These are phyloP conservation scores for Pristiophorus japonicus DNA, from an alignment of 2,113 vertebrate genomes.

Conservation along the genomic window DNA sequence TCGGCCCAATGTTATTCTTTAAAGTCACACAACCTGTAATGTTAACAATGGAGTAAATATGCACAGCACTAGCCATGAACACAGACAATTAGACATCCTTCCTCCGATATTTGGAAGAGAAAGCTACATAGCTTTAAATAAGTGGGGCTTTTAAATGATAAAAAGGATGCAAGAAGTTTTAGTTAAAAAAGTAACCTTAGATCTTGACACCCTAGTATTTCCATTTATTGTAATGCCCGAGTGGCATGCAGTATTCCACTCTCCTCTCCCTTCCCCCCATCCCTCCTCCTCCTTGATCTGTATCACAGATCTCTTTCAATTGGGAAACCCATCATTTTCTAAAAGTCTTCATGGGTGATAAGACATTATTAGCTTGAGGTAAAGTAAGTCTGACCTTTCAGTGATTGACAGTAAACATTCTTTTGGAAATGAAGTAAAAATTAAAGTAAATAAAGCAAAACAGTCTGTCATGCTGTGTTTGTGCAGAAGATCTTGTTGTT, in stretches of 20 bases:
- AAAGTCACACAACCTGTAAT: background rate
- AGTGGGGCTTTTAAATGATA: background rate
- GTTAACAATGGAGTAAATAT: background rate
- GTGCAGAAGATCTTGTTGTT: background rate
- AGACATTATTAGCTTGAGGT: background rate
- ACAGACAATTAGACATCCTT: background rate
- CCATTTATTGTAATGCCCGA: background rate
- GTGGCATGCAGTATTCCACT: background rate
- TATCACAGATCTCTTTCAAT: background rate
- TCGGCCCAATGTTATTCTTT: too few species aligned
- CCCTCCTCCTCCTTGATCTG: background rate
- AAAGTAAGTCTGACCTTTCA: background rate
- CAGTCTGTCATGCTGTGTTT: background rate
- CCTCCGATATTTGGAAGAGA: background rate
- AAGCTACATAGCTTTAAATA: background rate
- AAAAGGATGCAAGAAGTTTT: background rate
- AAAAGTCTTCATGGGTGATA: background rate
- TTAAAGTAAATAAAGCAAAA: background rate
- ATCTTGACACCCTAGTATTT: background rate
- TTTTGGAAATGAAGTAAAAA: background rate
- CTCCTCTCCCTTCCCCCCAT: too few species aligned
- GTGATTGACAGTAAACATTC: slow-evolving; percentile 5
- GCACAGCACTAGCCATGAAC: background rate
- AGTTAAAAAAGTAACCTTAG: background rate
- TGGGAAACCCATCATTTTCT: background rate